Evolutionary conservation across 2,797 vertebrate genomes (phyloP), one percentile per base, ranked within the genome.

Genomic region (Enteromius radiatus): DNA sequence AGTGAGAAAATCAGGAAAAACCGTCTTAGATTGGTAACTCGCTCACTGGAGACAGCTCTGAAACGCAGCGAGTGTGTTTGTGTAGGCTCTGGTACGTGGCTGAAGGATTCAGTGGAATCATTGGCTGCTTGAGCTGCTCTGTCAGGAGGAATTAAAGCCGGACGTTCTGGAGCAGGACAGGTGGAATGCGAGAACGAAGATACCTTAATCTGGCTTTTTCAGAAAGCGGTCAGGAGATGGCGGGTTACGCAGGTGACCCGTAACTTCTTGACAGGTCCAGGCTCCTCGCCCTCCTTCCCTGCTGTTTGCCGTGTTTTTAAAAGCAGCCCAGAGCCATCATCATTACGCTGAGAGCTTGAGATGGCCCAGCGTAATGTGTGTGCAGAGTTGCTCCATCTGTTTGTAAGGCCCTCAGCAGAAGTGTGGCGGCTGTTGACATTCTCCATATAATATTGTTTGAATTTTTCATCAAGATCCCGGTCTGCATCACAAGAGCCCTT

Each of bases 401-500:
- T 98, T 97, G 96, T 97, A 97, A 93, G 96, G 94, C 96, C 96
- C 97, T 97, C 92, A 95, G 95, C 95, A 97, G 93, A 94, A 97
- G 96, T 94, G 92, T 96, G 96, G 93, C 94, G 93, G 87, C 90
- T 96, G 96, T 96, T 97, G 96, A 97, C 97, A 96, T 96, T 95
- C 93, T 94, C 95, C 94, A 92, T 96, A 96, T 96, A 96, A 96
- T 97, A 97, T 96, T 96, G 96, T 96, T 97, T 98, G 96, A 96
- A 96, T 98, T 98, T 98, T 97, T 96, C 96, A 95, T 95, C 94
- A 91, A 86, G 91, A 96, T 94, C 94, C 94, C 90, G 88, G 95
- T 93, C 93, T 93, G 91, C 85, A 83, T 93, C 94, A 92, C 92
- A 94, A 90, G 89, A 93, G 94, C 85, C 89, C 92, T 93, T 93